phyloP scores from a whole-genome alignment of 2,797 vertebrate genomes.

The Chelmon rostratus region DNA sequence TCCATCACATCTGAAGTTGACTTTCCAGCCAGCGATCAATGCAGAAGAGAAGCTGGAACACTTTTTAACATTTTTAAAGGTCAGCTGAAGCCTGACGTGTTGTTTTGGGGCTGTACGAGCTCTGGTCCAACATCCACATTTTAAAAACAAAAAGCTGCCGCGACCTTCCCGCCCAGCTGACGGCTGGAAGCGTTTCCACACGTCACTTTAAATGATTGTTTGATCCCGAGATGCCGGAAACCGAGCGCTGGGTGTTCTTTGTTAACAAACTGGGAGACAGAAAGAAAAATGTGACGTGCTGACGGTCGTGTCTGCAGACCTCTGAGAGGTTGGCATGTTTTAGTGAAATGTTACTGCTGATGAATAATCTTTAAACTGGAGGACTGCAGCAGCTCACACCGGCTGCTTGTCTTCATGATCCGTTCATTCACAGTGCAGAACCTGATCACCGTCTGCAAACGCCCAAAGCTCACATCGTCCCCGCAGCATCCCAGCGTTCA shows the following conservation, averaged over 20 bases:
- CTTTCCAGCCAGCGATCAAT: slow-evolving; percentile 27
- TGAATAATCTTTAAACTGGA: rapidly evolving
- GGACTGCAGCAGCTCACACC: neutral
- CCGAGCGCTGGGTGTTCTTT: neutral
- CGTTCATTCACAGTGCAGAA: neutral
- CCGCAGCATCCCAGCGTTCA: no score
- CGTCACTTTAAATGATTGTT: neutral
- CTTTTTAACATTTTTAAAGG: slow-evolving; percentile 55
- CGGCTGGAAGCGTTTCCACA: neutral
- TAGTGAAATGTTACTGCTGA: neutral
- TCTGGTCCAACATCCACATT: neutral
- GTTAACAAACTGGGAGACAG: neutral
- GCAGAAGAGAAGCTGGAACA: slow-evolving; percentile 2
- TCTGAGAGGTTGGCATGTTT: neutral
- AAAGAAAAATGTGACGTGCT: rapidly evolving
- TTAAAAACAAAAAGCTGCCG: slow-evolving; percentile 4
- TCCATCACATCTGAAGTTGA: slow-evolving; percentile 21
- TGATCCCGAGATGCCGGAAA: neutral
- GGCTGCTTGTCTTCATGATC: neutral
- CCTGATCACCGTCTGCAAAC: neutral
- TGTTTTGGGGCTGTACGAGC: neutral
- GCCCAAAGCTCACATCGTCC: neutral
- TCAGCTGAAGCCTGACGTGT: slow-evolving; percentile 6
- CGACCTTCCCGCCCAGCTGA: no score
- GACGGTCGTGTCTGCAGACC: neutral